Base-by-base conservation (phyloP, 2,888 invertebrate species). In the Smittia aterrima region DNA sequence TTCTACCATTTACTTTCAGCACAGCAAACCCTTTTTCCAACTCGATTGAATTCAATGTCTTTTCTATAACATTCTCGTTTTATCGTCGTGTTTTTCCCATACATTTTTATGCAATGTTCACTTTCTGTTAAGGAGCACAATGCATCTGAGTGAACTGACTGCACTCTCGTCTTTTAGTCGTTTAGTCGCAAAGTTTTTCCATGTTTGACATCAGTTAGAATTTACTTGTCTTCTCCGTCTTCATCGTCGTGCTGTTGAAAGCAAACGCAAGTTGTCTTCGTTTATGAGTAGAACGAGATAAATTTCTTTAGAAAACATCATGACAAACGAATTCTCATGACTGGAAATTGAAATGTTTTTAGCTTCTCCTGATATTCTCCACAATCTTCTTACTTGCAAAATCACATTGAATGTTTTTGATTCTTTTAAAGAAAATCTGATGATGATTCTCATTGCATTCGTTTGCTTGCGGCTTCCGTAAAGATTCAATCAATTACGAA, bases 31-130 rank as follows among this genome's bases (percentile, higher is more conserved):
- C n/a, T n/a, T 13, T 25, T 32, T 66, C 66, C 32, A 66, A 20
- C 40, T 66, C 38, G n/a, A 66, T 66, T 66, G 66, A 66, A 66
- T 66, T 66, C 13, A 38, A 66, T 66, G 66, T 66, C 66, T 32
- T 40, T 66, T 66, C 40, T 58, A 3, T 58, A 58, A 6, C 40
- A 18, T 66, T 66, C 38, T 16, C 66, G 20, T 66, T 66, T 66
- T 66, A 40, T 66, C 66, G 25, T 66, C 66, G 20, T 66, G 38
- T 66, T 66, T 22, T 40, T 66, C 27, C 38, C 38, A 38, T 18
- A 4, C 22, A 16, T 13, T 64, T 22, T 25, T 22, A 27, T 64
- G 64, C 64, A 64, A 27, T 64, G 64, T 64, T 24, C 64, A 9
- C 27, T 13, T 20, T 16, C 58, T 27, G 22, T 1, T 64, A 64